Evolutionary conservation across 2,113 vertebrate genomes (phyloP).

Genomic region (Regulus satrapa): DNA sequence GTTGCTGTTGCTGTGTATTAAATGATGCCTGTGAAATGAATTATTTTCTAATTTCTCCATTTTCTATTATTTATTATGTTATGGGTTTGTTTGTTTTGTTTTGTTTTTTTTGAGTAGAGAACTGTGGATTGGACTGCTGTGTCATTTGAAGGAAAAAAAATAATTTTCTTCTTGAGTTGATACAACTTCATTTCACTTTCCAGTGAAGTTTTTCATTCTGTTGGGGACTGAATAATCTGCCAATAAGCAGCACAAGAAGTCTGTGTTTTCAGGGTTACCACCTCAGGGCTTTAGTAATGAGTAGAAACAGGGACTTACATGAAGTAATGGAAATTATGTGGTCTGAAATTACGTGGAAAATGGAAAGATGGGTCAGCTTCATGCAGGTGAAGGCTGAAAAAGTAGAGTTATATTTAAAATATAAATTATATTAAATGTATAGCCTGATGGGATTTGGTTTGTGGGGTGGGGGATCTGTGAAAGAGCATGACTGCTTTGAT

Average conservation of each 20-base stretch:
- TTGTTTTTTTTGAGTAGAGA: neutral
- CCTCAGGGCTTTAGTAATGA: neutral
- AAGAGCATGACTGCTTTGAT: neutral
- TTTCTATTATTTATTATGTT: neutral
- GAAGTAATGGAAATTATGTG: neutral
- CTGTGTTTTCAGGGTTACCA: neutral
- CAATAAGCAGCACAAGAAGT: neutral
- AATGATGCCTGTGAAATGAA: neutral
- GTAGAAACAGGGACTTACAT: neutral
- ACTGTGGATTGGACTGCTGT: accelerated
- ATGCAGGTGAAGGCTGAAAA: neutral
- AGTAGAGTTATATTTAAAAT: neutral
- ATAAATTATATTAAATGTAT: neutral
- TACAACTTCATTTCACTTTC: neutral
- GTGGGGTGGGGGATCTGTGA: neutral
- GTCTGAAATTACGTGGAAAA: neutral
- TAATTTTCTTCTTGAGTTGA: neutral
- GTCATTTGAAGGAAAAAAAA: neutral
- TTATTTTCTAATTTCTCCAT: no score
- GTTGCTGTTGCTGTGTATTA: neutral
- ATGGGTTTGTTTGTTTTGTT: no score
- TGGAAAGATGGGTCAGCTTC: neutral
- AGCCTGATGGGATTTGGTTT: neutral
- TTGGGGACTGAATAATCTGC: neutral
- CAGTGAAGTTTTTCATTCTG: neutral